Base-by-base conservation (phyloP, 2,797 vertebrate species). In the Tapera naevia region DNA sequence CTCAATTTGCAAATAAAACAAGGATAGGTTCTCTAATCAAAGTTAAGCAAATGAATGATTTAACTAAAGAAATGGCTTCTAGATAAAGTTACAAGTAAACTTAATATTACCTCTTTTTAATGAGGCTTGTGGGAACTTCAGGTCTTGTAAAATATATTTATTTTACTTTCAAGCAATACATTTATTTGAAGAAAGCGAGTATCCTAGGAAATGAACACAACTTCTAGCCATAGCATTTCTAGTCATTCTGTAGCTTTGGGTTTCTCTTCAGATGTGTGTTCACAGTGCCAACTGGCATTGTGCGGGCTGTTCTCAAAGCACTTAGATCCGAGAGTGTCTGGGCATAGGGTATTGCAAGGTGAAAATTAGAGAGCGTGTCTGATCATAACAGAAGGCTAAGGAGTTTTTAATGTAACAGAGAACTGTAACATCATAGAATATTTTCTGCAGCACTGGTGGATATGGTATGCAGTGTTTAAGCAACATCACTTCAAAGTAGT, bases 271-370 rank as follows among this genome's bases (percentile, higher is more conserved):
- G 65, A 13, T 9, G 16, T 3, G 12, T 33, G 30, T 70, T 84
- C 81, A 7, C 21, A 50, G 8, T 0, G 1, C 39, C 22, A 33
- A 27, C 17, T 0, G 0, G 70, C 35, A 11, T 25, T 41, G 41
- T 2, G 0, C 43, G 21, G 75, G 41, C 70, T 46, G 22, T 46
- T 78, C 74, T 69, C 51, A 70, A 27, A 62, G 24, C 37, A 27
- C 32, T 54, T 51, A 33, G 35, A 35, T 87, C 35, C 30, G 39
- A 33, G 82, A 30, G 37, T 1, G 0, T 57, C 69, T 53, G 71
- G 70, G 28, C 48, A 45, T 1, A 1, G 65, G 46, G 45, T 41
- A 25, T 45, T 58, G 27, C 37, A 37, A 41, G 28, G 37, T 35
- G 37, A 72, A 87, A 80, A 64, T 67, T 72, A 41, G 2, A 72